phyloP scores from a whole-genome alignment of 2,888 invertebrate genomes.

The Sminthurinus aureus region DNA sequence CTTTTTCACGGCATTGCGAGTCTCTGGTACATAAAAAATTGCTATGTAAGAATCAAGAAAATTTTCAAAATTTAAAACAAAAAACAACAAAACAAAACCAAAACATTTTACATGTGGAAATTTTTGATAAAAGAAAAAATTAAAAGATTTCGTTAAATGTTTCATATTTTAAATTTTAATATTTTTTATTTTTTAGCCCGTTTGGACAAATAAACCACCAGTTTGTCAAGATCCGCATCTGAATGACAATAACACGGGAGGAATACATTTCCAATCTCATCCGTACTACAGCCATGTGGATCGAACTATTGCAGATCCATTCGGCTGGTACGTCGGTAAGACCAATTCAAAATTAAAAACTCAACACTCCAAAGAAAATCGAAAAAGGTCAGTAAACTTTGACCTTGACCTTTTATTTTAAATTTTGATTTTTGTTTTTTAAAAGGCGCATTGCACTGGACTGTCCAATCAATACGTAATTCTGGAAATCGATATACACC shows the following conservation, averaged over 20 bases:
- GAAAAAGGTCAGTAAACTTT: not conserved
- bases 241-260: not conserved
- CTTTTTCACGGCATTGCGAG: constrained; percentile 44
- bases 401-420: no score
- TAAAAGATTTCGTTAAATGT: no score
- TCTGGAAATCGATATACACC: constrained; percentile 41
- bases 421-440: not conserved
- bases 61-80: no score
- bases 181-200: constrained; percentile 16
- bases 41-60: constrained; percentile 39
- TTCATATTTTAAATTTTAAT: not conserved
- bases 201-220: constrained; percentile 25
- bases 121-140: no score
- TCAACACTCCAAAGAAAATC: not conserved
- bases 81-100: no score
- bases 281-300: constrained; percentile 36
- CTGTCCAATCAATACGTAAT: constrained; percentile 42
- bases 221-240: not conserved
- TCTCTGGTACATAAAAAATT: constrained; percentile 39
- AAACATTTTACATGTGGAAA: no score
- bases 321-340: constrained; percentile 44
- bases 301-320: constrained; percentile 37
- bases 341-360: no score
- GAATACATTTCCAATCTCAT: constrained; percentile 2
- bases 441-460: constrained; percentile 43